phyloP scores from a whole-genome alignment of 1,140 invertebrate species.

The Vollenhovia emeryi region DNA sequence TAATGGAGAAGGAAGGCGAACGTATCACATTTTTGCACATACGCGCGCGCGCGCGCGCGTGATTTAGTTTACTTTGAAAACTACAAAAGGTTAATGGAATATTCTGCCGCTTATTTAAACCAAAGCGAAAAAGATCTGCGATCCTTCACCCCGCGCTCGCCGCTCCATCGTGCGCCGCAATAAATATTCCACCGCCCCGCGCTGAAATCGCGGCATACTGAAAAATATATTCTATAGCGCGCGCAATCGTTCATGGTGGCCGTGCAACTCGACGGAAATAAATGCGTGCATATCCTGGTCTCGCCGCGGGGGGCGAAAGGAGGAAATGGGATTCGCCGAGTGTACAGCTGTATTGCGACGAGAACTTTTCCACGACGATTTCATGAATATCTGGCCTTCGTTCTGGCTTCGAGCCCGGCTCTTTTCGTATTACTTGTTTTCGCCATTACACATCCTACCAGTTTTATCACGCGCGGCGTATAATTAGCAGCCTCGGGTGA shows the following conservation, averaged over 20 bases:
- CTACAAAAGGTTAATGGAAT: neutral
- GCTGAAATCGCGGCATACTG: conserved; percentile 55
- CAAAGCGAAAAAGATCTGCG: conserved; percentile 17
- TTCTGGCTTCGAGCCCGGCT: conserved; percentile 58
- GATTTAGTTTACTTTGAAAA: neutral
- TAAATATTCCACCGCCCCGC: conserved; percentile 41
- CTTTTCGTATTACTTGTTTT: conserved; percentile 5
- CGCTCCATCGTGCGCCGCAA: neutral
- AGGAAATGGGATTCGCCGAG: conserved; percentile 69
- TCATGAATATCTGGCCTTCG: conserved; percentile 67
- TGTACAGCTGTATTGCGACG: conserved; percentile 63
- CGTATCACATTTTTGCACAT: neutral
- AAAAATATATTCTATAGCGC: conserved; percentile 67
- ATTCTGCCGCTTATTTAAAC: conserved; percentile 27
- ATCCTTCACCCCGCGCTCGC: conserved; percentile 31
- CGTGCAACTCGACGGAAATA: conserved; percentile 68
- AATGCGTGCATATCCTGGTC: conserved; percentile 66
- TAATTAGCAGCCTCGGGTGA: conserved; percentile 4
- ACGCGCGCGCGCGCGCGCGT: neutral
- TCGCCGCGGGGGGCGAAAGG: conserved; percentile 31
- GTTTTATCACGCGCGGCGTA: conserved; percentile 23
- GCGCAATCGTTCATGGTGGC: conserved; percentile 63
- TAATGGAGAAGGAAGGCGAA: neutral
- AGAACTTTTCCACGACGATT: conserved; percentile 71
- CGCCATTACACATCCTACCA: neutral